Conservation (phyloP, 1,140 invertebrate genomes). For the Yoshiicerus persimilis region DNA sequence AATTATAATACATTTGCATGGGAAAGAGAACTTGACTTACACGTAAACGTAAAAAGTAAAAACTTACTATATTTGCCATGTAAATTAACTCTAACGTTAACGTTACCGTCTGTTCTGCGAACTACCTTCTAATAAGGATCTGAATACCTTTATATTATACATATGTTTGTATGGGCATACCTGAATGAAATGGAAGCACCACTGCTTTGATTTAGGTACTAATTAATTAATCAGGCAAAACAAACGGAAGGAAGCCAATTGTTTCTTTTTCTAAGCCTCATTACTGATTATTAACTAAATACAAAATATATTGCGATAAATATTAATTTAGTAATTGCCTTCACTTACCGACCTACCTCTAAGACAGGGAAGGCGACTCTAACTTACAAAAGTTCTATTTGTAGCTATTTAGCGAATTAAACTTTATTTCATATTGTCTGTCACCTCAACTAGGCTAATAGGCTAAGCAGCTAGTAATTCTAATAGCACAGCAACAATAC, state of each 20-base stretch:
- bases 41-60: background rate
- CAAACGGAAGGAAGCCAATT: constrained; percentile 2
- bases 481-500: background rate
- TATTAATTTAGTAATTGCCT: background rate
- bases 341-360: background rate
- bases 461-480: background rate
- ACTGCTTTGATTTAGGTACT: background rate
- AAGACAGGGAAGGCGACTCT: background rate
- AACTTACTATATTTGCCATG: background rate
- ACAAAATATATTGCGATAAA: background rate
- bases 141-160: background rate
- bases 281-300: background rate
- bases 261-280: background rate
- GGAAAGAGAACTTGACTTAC: background rate
- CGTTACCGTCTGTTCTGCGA: background rate
- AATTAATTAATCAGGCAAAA: background rate
- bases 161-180: background rate
- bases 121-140: background rate
- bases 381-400: background rate
- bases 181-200: background rate
- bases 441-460: background rate
- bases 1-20: background rate
- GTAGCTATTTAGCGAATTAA: background rate
- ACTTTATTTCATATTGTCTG: background rate
- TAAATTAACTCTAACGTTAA: background rate